Evolutionary conservation across 2,797 vertebrate species (phyloP), one percentile per base, ranked within the genome.

Genomic region (Dendrocincla tyrannina): DNA sequence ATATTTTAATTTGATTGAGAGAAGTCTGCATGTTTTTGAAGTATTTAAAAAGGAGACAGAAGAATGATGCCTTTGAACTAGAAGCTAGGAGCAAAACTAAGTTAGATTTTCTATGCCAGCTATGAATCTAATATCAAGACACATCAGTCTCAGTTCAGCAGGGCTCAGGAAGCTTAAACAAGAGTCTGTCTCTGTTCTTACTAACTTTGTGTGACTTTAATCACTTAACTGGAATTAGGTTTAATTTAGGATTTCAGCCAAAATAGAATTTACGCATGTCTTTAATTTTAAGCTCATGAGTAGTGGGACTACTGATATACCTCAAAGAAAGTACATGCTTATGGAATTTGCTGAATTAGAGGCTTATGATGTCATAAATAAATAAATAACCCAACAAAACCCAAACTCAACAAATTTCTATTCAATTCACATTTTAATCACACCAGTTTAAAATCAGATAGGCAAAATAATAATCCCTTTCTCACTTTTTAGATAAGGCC

Each of bases 31-130:
- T 82, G 49, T 23, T 87, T 95, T 80, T 93, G 67, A 86, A 94
- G 80, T 80, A 68, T 83, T 95, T 94, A 37, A 85, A 80, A 88
- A 91, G 66, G 60, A 74, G 77, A 79, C 55, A 89, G 83, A 94
- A 83, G 42, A 91, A 86, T 47, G 9, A 85, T 91, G 74, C 19
- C 84, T 96, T 95, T 96, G 94, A 95, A 94, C 68, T 92, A 59
- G n/a, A 89, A 74, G 46, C 52, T 85, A 75, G 37, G 56, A 92
- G 35, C 30, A 89, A 94, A 95, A 95, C 85, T 83, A 58, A 90
- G 53, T 81, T 88, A 95, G 24, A 79, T 77, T 89, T 91, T 90
- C 41, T 80, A 27, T 80, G 74, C 35, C 74, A 82, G 59, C 59
- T 92, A 94, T 95, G 85, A 82, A 63, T 90, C 52, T 79, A 84